A percentile compares a stretch with the other conserved stretches of the same genome.
phyloP scores from a whole-genome alignment of 2,888 invertebrate genomes.

The Sesia bembeciformis region DNA sequence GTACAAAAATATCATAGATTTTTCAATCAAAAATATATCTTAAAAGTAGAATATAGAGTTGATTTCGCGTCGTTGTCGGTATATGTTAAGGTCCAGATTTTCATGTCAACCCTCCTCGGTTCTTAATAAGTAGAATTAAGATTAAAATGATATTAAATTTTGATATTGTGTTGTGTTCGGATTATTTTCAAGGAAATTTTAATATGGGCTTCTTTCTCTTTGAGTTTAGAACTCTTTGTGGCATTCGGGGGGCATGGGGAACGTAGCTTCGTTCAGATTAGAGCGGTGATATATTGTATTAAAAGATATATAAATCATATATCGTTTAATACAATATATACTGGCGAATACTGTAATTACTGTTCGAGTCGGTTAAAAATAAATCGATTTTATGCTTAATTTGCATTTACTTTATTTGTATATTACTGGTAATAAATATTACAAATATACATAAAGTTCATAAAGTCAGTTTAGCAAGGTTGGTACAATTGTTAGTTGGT shows the following conservation, averaged over 20 bases:
- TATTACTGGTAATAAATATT: too few species aligned
- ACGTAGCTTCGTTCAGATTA: background rate
- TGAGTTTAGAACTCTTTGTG: conserved; percentile 24
- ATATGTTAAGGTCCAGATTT: conserved; percentile 29
- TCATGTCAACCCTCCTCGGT: conserved; percentile 49
- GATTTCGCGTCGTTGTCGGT: conserved; percentile 7
- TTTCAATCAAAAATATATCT: conserved; percentile 9
- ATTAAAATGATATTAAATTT: conserved; percentile 75
- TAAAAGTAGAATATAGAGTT: conserved; percentile 10
- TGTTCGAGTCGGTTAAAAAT: too few species aligned
- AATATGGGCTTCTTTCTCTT: conserved; percentile 54
- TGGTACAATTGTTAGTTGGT: too few species aligned
- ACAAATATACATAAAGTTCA: too few species aligned
- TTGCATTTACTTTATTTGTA: too few species aligned
- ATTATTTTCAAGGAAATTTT: conserved; percentile 67
- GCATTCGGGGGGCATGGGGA: background rate
- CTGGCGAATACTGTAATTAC: too few species aligned
- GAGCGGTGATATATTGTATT: too few species aligned
- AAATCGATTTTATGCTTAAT: too few species aligned
- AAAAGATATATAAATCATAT: too few species aligned
- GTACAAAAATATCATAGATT: conserved; percentile 11
- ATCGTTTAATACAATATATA: too few species aligned
- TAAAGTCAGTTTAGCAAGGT: too few species aligned
- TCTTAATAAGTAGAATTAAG: conserved; percentile 72
- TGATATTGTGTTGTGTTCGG: conserved; percentile 72